Base-by-base conservation (phyloP, 2,888 invertebrate species). In the Mesorhabditis belari region DNA sequence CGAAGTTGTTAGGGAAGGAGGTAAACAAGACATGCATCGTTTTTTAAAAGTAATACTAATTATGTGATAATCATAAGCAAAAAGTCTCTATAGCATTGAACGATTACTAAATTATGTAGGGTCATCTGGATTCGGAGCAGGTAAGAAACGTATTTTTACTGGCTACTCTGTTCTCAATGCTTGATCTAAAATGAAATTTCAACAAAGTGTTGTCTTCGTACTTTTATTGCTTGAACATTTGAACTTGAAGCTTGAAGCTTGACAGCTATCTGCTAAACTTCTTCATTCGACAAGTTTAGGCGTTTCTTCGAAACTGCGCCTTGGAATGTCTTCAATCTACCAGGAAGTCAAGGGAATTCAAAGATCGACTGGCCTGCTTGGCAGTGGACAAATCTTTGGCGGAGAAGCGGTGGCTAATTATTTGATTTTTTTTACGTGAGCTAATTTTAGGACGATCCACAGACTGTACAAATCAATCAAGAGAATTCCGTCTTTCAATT, bases 401-500 rank as follows among this genome's bases (percentile, higher is more conserved):
- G 65, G 60, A 3, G 71, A 70, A 4, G 49, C 50, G 25, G 4
- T 35, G 3, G 61, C 58, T 35, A 55, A 12, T 29, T n/a, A n/a
- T n/a, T n/a, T n/a, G n/a, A n/a, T n/a, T n/a, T n/a, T n/a, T n/a
- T n/a, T n/a, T n/a, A n/a, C n/a, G n/a, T n/a, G n/a, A n/a, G n/a
- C n/a, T n/a, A 5, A 3, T 3, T 27, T 12, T 29, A 55, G 55
- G 26, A 23, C 5, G 25, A 24, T 1, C 19, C 19, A 1, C 24
- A 44, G 23, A 58, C 60, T 25, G 61, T 57, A 24, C 17, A 55
- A 26, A 56, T 71, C 27, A 65, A 63, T 56, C 60, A 49, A 55
- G 68, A 64, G 57, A 77, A 67, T 64, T 71, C 67, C 0, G 73
- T 76, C 5, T 80, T 73, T 54, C 67, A 70, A 49, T 62, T 80